Evolutionary conservation across 2,113 vertebrate species (phyloP).

Genomic region (Gobio gobio): DNA sequence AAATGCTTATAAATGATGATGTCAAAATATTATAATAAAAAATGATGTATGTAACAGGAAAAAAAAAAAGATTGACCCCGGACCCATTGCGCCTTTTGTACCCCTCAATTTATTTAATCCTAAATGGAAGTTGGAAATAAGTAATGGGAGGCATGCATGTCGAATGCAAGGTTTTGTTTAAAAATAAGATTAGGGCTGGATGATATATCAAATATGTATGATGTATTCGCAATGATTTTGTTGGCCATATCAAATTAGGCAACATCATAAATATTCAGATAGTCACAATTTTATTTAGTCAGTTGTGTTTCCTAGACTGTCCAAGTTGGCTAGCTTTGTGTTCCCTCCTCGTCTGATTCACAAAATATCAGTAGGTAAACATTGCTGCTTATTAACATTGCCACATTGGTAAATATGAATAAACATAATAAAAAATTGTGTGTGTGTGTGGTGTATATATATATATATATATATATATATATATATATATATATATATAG

Average conservation of each 20-base stretch:
- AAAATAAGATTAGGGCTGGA: slow-evolving; percentile 43
- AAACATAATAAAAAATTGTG: too few relatives aligned
- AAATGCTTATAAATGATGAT: slow-evolving; percentile 36
- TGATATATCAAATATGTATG: neutral
- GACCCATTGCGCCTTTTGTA: neutral
- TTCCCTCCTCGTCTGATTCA: neutral
- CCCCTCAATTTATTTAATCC: slow-evolving; percentile 10
- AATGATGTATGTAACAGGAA: neutral
- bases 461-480: too few relatives aligned
- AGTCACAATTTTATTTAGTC: neutral
- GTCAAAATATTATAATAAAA: neutral
- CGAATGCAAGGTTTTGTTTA: slow-evolving; percentile 43
- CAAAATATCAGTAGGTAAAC: neutral
- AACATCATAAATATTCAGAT: neutral
- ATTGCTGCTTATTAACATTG: neutral
- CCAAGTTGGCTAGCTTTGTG: neutral
- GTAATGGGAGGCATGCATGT: slow-evolving; percentile 53
- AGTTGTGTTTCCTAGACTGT: neutral
- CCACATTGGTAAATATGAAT: neutral
- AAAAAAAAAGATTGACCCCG: slow-evolving; percentile 10
- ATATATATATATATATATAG: too few relatives aligned
- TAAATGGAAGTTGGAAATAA: slow-evolving; percentile 18
- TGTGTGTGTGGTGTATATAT: too few relatives aligned
- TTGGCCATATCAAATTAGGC: neutral
- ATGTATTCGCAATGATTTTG: neutral